phyloP scores from a whole-genome alignment of 2,113 vertebrate species.

The Coryphaenoides rupestris region DNA sequence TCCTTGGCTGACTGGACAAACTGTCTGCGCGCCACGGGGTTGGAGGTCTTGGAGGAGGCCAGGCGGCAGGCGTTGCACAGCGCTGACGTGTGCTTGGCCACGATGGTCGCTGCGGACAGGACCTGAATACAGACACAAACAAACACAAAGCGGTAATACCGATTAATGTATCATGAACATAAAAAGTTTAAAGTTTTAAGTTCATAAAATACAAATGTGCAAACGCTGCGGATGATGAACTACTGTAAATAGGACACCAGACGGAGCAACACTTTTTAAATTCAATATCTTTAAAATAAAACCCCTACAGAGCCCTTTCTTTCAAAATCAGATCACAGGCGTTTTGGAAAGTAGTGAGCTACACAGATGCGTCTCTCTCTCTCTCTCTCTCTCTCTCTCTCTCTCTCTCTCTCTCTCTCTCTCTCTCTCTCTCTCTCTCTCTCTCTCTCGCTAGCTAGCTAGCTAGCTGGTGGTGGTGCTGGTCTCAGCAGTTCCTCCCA shows the following conservation, averaged over 20 bases:
- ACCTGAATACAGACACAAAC: constrained; percentile 81
- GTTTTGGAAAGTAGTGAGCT: too few species aligned
- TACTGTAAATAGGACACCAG: not conserved
- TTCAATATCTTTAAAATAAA: too few species aligned
- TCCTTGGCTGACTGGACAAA: constrained; percentile 99
- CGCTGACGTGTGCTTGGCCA: constrained; percentile 96
- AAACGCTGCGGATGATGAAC: not conserved
- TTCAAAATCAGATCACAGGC: too few species aligned
- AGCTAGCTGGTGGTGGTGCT: too few species aligned
- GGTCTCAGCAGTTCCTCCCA: too few species aligned
- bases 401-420: too few species aligned
- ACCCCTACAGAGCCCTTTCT: too few species aligned
- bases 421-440: too few species aligned
- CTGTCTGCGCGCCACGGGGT: constrained; percentile 94
- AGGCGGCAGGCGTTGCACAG: constrained; percentile 97
- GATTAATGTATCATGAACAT: too few species aligned
- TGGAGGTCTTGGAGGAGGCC: constrained; percentile 95
- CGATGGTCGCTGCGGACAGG: constrained; percentile 94
- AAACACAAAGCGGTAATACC: constrained; percentile 10
- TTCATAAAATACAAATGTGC: not conserved
- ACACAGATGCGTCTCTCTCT: too few species aligned
- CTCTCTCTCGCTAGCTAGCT: too few species aligned
- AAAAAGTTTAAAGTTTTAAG: not conserved
- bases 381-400: too few species aligned
- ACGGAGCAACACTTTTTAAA: not conserved